Evolutionary conservation across 2,113 vertebrate genomes (phyloP), one percentile per base, ranked within the genome.

Genomic region (Salvelinus alpinus): DNA sequence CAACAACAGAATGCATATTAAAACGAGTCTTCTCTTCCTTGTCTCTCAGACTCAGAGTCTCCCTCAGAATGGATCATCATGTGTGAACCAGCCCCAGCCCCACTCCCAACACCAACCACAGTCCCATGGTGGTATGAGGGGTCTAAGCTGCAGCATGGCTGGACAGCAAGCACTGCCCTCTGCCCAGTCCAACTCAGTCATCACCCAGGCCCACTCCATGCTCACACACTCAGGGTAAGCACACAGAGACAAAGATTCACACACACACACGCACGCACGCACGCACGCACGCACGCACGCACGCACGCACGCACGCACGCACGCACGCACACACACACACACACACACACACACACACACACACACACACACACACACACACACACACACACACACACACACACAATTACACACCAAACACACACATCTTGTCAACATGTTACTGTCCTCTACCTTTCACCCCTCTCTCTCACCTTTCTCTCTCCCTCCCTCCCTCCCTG

Each of bases 171-270:
- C 94, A 73, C 92, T 96, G 91, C 94, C 95, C 0, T 95, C 96
- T 20, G 94, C 95, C 0, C 95, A 96, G 88, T 93, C 95, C 76
- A 96, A 95, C 81, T 96, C 96, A 0, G 95, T 96, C 89, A 96
- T 96, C 87, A 96, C 95, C 0, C 96, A 96, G 91, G 95, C 95
- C 86, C 93, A 95, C 86, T 96, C 96, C 78, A 94, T 94, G 73
- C 95, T 97, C 83, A 93, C 95, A 68, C 96, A 98, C 93, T 95
- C 96, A 12, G 97, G 96, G 97, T 97, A 93, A 96, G 95, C 85
- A 79, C 38, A 62, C 24, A 9, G 20, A 57, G 7, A 2, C 9
- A 22, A 4, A 65, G 25, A 62, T 3, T 16, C 27, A 16, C 11
- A 66, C 25, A 29, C 27, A 11, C 25, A 16, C 5, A 14, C 25